Percentiles rank a stretch among this genome's conserved stretches.
These are phyloP conservation scores for Tachysurus fulvidraco DNA, from an alignment of 2,113 vertebrate genomes.

Conservation along the genomic window DNA sequence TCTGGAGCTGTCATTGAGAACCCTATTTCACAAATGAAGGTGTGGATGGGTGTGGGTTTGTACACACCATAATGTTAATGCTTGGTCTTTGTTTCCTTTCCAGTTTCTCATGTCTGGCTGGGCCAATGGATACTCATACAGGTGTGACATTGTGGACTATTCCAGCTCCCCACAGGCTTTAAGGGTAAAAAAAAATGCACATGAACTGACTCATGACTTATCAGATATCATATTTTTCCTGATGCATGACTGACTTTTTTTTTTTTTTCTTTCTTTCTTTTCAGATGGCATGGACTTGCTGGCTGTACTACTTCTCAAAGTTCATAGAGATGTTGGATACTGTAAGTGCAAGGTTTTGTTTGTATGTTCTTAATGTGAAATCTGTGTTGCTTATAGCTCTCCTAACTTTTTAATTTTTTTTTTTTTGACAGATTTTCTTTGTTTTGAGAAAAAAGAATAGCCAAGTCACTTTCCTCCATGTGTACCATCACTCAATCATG, in stretches of 20 bases:
- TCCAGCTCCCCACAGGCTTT: constrained; percentile 77
- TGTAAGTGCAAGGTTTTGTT: constrained; percentile 68
- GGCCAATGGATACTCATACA: constrained; percentile 83
- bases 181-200: constrained; percentile 71
- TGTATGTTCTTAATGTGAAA: neutral
- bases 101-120: constrained; percentile 91
- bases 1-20: neutral
- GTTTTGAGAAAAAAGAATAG: constrained; percentile 86
- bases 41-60: constrained; percentile 20
- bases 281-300: constrained; percentile 84
- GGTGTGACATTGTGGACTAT: constrained; percentile 84
- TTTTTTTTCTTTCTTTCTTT: neutral
- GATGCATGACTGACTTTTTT: neutral
- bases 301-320: constrained; percentile 88
- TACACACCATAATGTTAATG: neutral
- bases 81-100: constrained; percentile 61
- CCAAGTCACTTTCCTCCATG: constrained; percentile 86
- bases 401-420: neutral
- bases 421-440: constrained; percentile 79
- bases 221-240: neutral
- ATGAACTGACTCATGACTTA: neutral
- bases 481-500: constrained; percentile 88
- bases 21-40: neutral
- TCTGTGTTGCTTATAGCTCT: neutral
- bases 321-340: constrained; percentile 87